Evolutionary conservation across 2,888 invertebrate genomes (phyloP).

Genomic region (Rambutsinella grinnellia): DNA sequence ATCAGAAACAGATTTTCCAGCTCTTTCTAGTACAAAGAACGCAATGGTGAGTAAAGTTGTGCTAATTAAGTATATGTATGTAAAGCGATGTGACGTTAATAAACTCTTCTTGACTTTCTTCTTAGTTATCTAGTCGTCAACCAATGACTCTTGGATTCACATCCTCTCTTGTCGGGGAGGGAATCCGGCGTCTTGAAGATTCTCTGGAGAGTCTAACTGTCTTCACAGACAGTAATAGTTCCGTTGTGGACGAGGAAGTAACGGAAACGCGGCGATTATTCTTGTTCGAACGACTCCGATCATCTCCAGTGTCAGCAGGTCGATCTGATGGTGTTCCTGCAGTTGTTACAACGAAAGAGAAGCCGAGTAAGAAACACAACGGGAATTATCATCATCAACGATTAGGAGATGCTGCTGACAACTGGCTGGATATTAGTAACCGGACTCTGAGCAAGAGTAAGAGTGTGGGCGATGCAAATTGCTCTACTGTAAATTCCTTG

Average conservation of each 20-base stretch:
- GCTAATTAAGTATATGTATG: background rate
- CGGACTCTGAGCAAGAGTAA: conserved; percentile 47
- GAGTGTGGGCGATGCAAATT: conserved; percentile 46
- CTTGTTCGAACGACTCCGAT: conserved; percentile 40
- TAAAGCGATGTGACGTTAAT: too few species aligned
- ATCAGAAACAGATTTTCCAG: conserved; percentile 66
- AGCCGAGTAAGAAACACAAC: conserved; percentile 15
- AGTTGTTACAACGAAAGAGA: conserved; percentile 15
- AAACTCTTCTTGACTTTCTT: conserved; percentile 15
- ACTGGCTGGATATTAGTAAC: conserved; percentile 26
- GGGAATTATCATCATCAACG: conserved; percentile 5
- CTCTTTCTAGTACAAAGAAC: conserved; percentile 64
- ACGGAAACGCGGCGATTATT: conserved; percentile 42
- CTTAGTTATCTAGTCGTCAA: conserved; percentile 66
- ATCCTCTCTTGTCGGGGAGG: conserved; percentile 32
- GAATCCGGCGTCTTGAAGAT: conserved; percentile 44
- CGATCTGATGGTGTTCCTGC: background rate
- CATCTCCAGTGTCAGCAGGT: conserved; percentile 22
- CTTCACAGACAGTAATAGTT: conserved; percentile 55
- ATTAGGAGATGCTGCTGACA: conserved; percentile 12
- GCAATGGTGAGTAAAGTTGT: conserved; percentile 41
- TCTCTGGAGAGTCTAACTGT: conserved; percentile 51
- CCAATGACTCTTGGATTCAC: conserved; percentile 60
- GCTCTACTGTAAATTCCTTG: conserved; percentile 22
- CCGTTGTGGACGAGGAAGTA: conserved; percentile 50